Percentiles rank a stretch among this genome's conserved stretches.
Conservation (phyloP, 2,113 vertebrate species). For the Stercorarius parasiticus region DNA sequence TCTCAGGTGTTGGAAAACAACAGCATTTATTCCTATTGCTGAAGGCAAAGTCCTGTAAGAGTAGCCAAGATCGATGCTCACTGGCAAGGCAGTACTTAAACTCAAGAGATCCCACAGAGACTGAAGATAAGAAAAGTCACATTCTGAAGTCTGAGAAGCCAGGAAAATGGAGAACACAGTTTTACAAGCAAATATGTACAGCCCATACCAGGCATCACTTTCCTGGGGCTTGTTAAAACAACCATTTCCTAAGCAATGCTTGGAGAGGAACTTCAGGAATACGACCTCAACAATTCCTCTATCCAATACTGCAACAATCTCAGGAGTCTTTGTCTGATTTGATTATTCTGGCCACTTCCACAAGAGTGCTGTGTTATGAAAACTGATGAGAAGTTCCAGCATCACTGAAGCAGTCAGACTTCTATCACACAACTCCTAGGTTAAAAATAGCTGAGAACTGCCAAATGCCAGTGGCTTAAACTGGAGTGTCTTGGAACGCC, state of each 20-base stretch:
- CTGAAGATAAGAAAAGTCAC: background rate
- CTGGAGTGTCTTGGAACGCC: rapidly evolving
- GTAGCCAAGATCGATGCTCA: background rate
- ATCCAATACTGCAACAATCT: background rate
- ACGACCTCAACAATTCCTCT: background rate
- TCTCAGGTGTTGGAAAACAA: background rate
- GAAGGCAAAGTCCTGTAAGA: background rate
- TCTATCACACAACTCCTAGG: background rate
- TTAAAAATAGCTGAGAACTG: background rate
- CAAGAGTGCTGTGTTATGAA: background rate
- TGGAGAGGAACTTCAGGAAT: background rate
- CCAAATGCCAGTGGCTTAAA: background rate
- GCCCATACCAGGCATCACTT: background rate
- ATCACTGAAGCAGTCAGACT: background rate
- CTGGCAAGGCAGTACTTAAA: background rate
- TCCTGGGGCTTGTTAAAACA: background rate
- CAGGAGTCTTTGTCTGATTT: background rate
- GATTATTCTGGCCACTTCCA: background rate
- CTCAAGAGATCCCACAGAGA: background rate
- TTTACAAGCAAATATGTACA: background rate
- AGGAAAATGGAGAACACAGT: background rate
- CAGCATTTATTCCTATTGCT: background rate
- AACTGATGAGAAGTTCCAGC: background rate
- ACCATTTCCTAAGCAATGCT: background rate
- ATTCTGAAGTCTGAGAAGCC: background rate